These are phyloP conservation scores for Himalopsyche kuldschensis DNA, from an alignment of 2,888 invertebrate genomes.

Conservation along the genomic window DNA sequence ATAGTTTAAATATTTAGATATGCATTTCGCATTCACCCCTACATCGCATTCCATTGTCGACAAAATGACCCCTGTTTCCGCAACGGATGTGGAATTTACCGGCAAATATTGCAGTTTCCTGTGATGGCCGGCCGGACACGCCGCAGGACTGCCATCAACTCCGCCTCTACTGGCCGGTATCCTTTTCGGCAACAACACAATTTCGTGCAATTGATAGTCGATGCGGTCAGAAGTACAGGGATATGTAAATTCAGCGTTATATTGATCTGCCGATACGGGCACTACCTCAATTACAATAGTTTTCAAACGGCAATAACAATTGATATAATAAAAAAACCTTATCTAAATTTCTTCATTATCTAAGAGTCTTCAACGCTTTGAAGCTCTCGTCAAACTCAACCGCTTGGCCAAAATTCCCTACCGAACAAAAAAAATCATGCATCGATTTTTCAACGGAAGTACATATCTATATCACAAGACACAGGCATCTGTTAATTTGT, in stretches of 20 bases:
- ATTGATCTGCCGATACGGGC: background rate
- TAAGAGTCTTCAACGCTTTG: too few species aligned
- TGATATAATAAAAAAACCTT: too few species aligned
- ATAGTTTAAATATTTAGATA: constrained; percentile 10
- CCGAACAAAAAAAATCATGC: too few species aligned
- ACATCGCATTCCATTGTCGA: constrained; percentile 15
- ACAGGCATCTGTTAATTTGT: too few species aligned
- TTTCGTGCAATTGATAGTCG: background rate
- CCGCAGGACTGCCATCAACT: background rate
- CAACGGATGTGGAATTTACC: constrained; percentile 33
- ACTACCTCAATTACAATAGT: background rate
- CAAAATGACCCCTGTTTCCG: constrained; percentile 22
- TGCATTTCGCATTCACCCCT: constrained; percentile 3
- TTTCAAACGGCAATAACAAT: background rate
- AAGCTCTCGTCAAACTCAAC: too few species aligned
- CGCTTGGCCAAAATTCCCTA: too few species aligned
- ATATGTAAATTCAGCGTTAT: background rate
- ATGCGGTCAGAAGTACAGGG: background rate
- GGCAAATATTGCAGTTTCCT: constrained; percentile 32
- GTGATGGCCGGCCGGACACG: background rate
- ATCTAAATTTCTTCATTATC: too few species aligned
- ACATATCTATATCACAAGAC: too few species aligned
- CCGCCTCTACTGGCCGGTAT: background rate
- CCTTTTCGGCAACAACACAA: background rate
- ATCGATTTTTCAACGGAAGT: too few species aligned